phyloP scores from a whole-genome alignment of 2,113 vertebrate genomes.

The Physeter macrocephalus region DNA sequence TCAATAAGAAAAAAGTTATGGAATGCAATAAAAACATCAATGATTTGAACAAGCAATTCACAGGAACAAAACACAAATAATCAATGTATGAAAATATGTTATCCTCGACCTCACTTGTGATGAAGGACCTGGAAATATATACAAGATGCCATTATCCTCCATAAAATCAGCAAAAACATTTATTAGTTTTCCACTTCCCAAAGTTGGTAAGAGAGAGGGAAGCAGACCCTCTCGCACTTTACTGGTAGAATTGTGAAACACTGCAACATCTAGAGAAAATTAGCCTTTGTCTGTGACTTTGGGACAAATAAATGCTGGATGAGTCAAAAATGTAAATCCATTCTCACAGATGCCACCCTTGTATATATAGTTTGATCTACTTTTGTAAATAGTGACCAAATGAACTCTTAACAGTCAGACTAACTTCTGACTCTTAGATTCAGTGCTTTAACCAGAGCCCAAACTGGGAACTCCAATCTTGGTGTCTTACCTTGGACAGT shows the following conservation, averaged over 20 bases:
- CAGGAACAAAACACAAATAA: not conserved
- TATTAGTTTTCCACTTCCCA: not conserved
- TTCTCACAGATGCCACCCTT: not conserved
- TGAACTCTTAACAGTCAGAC: not conserved
- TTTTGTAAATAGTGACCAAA: not conserved
- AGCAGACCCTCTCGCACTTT: not conserved
- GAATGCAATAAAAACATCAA: not conserved
- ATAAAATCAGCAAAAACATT: not conserved
- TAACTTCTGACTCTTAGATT: not conserved
- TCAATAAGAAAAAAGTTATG: not conserved
- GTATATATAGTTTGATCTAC: not conserved
- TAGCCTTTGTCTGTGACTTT: not conserved
- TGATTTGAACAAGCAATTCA: not conserved
- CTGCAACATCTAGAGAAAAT: not conserved
- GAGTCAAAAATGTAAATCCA: not conserved
- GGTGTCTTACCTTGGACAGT: not conserved
- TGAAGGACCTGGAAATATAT: not conserved
- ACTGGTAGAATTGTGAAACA: not conserved
- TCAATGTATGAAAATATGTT: not conserved
- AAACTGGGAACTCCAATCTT: not conserved
- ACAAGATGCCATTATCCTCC: not conserved
- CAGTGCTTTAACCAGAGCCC: not conserved
- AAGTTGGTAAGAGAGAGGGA: not conserved
- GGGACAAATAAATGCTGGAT: not conserved
- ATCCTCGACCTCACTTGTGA: not conserved